Evolutionary conservation across 2,888 invertebrate species (phyloP).

Genomic region (Volucella inanis): DNA sequence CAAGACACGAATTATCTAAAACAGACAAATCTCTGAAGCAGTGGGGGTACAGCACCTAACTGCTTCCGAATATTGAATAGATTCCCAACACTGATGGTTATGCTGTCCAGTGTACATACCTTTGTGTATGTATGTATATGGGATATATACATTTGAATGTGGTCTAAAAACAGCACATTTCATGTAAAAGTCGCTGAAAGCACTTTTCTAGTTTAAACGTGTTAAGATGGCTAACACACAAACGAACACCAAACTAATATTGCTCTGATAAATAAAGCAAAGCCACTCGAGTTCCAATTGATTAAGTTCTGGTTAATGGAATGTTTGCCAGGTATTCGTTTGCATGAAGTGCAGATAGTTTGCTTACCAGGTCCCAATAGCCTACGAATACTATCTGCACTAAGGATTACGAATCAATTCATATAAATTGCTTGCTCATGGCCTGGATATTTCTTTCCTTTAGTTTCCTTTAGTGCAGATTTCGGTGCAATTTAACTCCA

Average conservation of each 20-base stretch:
- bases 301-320: constrained; percentile 81
- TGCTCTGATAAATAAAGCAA: constrained; percentile 51
- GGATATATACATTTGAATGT: no score
- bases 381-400: constrained; percentile 14
- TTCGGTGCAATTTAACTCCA: constrained; percentile 4
- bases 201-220: no score
- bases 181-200: no score
- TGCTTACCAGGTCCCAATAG: constrained; percentile 24
- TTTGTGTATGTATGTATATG: no score
- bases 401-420: constrained; percentile 64
- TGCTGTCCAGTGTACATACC: no score
- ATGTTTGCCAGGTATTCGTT: constrained; percentile 78
- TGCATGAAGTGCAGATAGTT: constrained; percentile 40
- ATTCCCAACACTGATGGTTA: no score
- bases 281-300: constrained; percentile 79
- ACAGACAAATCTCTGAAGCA: no score
- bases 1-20: no score
- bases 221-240: constrained; percentile 25
- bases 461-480: constrained; percentile 18
- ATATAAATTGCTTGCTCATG: constrained; percentile 59
- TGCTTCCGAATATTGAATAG: no score
- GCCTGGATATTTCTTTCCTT: constrained; percentile 44
- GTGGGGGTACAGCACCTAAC: no score
- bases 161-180: no score
- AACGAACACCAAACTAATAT: constrained; percentile 43